phyloP scores from a whole-genome alignment of 2,113 vertebrate species.

The Oncorhynchus kisutch region DNA sequence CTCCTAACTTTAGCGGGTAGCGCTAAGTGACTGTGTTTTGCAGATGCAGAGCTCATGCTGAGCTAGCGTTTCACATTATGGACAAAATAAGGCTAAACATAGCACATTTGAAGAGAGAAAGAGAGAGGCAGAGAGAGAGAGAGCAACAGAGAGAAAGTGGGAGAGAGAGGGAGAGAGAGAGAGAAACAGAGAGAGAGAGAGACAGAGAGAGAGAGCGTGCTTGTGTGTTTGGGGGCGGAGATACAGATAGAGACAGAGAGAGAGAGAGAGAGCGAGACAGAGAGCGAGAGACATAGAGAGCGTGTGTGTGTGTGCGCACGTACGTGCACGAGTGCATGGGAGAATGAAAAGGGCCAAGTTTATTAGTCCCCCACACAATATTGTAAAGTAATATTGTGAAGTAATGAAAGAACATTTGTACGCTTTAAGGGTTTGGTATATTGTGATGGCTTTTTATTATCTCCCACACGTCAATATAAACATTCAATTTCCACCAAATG shows the following conservation, averaged over 20 bases:
- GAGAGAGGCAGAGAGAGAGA: neutral
- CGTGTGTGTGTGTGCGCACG: neutral
- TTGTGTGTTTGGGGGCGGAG: neutral
- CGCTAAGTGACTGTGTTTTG: neutral
- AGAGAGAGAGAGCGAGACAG: too few relatives aligned
- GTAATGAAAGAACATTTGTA: slow-evolving; percentile 6
- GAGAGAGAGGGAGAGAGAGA: neutral
- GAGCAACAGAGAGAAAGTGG: fast-evolving
- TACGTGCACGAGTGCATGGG: neutral
- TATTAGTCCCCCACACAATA: slow-evolving; percentile 15
- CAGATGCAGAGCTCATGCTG: neutral
- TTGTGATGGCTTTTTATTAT: slow-evolving; percentile 14
- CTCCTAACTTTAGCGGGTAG: neutral
- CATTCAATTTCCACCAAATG: slow-evolving; percentile 1
- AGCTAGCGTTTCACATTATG: neutral
- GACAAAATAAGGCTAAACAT: too few relatives aligned
- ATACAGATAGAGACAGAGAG: too few relatives aligned
- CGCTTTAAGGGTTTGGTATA: slow-evolving; percentile 11
- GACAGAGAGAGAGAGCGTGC: too few relatives aligned
- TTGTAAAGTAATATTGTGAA: slow-evolving; percentile 46
- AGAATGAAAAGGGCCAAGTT: slow-evolving; percentile 28
- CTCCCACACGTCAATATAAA: slow-evolving; percentile 13
- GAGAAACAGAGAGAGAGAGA: too few relatives aligned
- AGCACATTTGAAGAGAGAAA: neutral
- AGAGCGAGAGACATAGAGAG: neutral